Percentiles rank a stretch among this genome's conserved stretches.
These are phyloP conservation scores for Brachionus angularis DNA, from an alignment of 1,140 invertebrate species.

Conservation along the genomic window DNA sequence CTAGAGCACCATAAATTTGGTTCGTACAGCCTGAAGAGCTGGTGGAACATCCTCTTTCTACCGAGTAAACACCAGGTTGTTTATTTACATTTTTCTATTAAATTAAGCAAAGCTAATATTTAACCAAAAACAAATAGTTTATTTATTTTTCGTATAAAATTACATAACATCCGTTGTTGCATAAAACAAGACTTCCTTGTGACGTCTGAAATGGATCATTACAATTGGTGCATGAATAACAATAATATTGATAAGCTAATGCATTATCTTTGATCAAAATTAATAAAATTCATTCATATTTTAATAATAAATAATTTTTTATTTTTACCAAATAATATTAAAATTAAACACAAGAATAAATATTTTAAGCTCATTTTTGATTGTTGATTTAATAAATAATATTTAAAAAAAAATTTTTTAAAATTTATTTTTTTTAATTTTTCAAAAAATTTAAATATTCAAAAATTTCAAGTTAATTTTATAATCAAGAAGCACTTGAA, in stretches of 20 bases:
- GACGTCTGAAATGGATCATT: constrained; percentile 39
- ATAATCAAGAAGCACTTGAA: too few species aligned
- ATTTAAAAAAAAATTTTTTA: too few species aligned
- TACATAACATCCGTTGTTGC: constrained; percentile 43
- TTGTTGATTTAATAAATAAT: too few species aligned
- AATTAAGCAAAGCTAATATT: neutral
- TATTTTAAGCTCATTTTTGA: too few species aligned
- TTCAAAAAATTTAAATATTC: too few species aligned
- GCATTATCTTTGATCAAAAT: too few species aligned
- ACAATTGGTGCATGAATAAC: constrained; percentile 38
- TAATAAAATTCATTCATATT: too few species aligned
- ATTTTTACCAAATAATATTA: too few species aligned
- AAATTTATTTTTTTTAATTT: too few species aligned
- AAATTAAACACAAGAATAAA: too few species aligned
- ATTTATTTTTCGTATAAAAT: neutral
- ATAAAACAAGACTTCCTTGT: neutral
- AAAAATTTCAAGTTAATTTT: too few species aligned
- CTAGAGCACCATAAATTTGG: constrained; percentile 18
- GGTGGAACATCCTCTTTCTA: constrained; percentile 34
- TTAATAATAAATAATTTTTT: too few species aligned
- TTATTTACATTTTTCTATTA: constrained; percentile 29
- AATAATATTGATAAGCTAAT: constrained; percentile 38
- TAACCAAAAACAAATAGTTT: neutral
- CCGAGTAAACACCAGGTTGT: neutral
- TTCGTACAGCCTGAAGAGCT: constrained; percentile 13